phyloP scores from a whole-genome alignment of 2,113 vertebrate genomes.

The Bagarius yarrelli region DNA sequence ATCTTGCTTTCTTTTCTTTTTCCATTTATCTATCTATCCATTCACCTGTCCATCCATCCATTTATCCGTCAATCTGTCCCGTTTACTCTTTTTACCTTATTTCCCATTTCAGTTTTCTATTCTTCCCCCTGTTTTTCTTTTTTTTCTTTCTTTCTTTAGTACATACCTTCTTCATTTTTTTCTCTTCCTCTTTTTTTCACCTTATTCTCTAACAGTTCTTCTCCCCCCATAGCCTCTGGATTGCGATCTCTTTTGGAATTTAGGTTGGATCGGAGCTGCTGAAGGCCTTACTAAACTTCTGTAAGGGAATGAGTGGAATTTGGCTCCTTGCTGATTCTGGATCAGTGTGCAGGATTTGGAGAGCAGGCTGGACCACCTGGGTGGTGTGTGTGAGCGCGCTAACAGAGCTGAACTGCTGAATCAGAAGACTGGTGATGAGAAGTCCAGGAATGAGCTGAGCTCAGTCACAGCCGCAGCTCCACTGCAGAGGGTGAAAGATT shows the following conservation, averaged over 20 bases:
- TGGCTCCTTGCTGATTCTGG: neutral
- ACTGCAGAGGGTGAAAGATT: neutral
- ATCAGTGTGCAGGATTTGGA: slow-evolving; percentile 35
- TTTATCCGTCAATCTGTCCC: no score
- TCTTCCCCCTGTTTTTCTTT: no score
- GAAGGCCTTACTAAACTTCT: neutral
- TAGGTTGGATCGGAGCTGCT: neutral
- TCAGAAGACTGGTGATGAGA: slow-evolving; percentile 23
- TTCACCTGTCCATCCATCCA: no score
- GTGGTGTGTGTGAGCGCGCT: slow-evolving; percentile 13
- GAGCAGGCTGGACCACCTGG: slow-evolving; percentile 35
- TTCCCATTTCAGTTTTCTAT: neutral
- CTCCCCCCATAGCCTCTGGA: neutral
- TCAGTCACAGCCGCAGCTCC: neutral
- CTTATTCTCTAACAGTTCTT: neutral
- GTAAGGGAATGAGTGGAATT: slow-evolving; percentile 41
- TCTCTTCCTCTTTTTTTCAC: neutral
- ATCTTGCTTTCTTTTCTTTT: no score
- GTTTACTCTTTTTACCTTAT: neutral
- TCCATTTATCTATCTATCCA: no score
- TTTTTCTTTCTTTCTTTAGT: no score
- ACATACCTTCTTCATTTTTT: neutral
- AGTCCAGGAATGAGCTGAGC: neutral
- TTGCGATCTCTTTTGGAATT: neutral
- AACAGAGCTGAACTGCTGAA: slow-evolving; percentile 28